A percentile compares a stretch with the other conserved stretches of the same genome.
Conservation (phyloP, 1,140 invertebrate genomes). For the Prorops nasuta region DNA sequence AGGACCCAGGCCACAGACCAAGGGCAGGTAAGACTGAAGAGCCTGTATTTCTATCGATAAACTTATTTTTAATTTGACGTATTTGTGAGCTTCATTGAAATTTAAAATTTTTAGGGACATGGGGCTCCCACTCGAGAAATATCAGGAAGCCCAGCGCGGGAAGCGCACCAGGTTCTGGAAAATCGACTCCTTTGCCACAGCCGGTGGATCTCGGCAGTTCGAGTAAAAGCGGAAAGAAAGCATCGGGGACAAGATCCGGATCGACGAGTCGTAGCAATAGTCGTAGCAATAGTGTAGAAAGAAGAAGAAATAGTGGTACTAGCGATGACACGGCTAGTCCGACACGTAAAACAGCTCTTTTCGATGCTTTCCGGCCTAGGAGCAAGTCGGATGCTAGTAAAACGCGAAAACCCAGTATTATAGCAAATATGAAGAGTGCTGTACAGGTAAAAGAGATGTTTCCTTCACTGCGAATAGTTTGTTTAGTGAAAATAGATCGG, state of each 20-base stretch:
- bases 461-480: background rate
- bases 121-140: conserved; percentile 60
- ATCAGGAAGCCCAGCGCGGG: conserved; percentile 40
- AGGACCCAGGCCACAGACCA: conserved; percentile 45
- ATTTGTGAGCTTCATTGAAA: background rate
- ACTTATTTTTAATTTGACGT: conserved; percentile 4
- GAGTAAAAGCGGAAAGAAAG: conserved; percentile 38
- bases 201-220: conserved; percentile 36
- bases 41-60: background rate
- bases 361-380: conserved; percentile 81
- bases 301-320: conserved; percentile 60
- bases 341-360: conserved; percentile 70
- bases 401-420: conserved; percentile 68
- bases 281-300: conserved; percentile 63
- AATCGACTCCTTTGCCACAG: conserved; percentile 44
- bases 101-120: conserved; percentile 57
- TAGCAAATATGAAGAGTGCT: conserved; percentile 76
- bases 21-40: conserved; percentile 40
- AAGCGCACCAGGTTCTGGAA: conserved; percentile 45
- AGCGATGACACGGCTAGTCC: conserved; percentile 66
- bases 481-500: background rate
- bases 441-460: conserved; percentile 75
- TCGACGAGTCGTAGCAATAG: conserved; percentile 57
- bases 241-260: conserved; percentile 50
- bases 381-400: conserved; percentile 76